Base-by-base conservation (phyloP, 2,888 invertebrate genomes). In the Falcaria lacertinaria region DNA sequence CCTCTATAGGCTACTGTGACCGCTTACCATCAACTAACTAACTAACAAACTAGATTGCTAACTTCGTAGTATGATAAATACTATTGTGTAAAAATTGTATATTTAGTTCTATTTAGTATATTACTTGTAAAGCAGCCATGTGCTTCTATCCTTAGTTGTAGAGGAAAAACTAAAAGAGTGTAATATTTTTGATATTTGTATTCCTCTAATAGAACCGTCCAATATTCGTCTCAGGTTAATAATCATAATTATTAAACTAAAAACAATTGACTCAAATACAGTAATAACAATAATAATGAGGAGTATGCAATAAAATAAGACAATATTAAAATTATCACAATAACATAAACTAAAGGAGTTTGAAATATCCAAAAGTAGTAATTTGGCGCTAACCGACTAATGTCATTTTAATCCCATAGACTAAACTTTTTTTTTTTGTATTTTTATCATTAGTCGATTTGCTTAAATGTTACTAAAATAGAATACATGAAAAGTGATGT, bases 171-270 rank as follows among this genome's bases (percentile, higher is more conserved):
- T 4, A 52, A 52, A 33, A 38, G 4, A 5, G 11, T 7, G 11
- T 33, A 36, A 43, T 51, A 52, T 51, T 55, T 57, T 44, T 41
- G 42, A 41, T 37, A 52, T 67, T 80, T 79, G n/a, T 79, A 75
- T 74, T 71, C 64, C 65, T 69, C 61, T 60, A 52, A 59, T 62
- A 67, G 73, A 77, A 64, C 71, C 76, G 63, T 64, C 70, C 67
- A 66, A 69, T 73, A 53, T 59, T 52, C 52, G 54, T 69, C 64
- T 60, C 61, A 66, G 57, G 54, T 58, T 37, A 37, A 36, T 19
- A 45, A 34, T 45, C 45, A 47, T 48, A 40, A 41, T 36, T 48
- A 41, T 35, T 42, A 37, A 33, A 37, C 47, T 44, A 41, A 37
- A 43, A 35, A 40, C 32, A 34, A 35, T 40, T 43, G 25, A 52